phyloP scores from a whole-genome alignment of 1,140 invertebrate species.

The Caenorhabditis briggsae region DNA sequence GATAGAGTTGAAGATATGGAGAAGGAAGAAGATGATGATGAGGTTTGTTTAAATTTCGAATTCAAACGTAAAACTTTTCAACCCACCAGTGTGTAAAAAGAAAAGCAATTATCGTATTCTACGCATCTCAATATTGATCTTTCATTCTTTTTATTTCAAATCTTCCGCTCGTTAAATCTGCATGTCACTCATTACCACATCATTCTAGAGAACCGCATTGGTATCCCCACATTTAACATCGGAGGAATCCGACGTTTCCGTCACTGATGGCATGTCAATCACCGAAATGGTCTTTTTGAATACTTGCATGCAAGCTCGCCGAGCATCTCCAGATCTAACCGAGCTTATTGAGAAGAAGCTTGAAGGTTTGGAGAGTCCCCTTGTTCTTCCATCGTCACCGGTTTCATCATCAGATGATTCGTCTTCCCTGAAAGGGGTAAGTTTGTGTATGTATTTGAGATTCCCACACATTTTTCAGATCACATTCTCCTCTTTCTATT shows the following conservation, averaged over 20 bases:
- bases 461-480: slow-evolving; percentile 51
- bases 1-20: background rate
- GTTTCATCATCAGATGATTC: background rate
- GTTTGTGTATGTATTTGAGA: slow-evolving; percentile 25
- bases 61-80: background rate
- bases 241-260: background rate
- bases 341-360: background rate
- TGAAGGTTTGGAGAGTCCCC: background rate
- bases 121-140: no score
- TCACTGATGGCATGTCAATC: background rate
- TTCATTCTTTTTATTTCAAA: no score
- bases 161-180: no score
- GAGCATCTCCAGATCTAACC: background rate
- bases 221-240: background rate
- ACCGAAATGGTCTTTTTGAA: slow-evolving; percentile 17
- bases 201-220: background rate
- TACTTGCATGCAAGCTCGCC: background rate
- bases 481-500: background rate
- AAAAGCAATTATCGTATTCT: no score
- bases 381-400: background rate
- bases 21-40: background rate
- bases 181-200: background rate
- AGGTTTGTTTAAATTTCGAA: background rate
- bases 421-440: slow-evolving; percentile 30
- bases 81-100: no score